Evolutionary conservation across 2,888 invertebrate species (phyloP).

Genomic region (Dolomedes plantarius): DNA sequence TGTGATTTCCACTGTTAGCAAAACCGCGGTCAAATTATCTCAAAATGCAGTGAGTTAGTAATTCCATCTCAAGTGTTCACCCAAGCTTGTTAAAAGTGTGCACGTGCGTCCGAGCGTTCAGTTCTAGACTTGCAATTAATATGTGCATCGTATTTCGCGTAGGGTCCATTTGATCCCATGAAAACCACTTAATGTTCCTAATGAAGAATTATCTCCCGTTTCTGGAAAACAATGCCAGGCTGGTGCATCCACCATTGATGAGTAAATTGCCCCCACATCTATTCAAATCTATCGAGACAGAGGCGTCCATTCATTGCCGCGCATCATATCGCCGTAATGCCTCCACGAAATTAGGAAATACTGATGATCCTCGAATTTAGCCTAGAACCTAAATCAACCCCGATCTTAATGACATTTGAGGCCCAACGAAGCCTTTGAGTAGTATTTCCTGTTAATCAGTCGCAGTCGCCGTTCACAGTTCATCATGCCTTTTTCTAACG

Average conservation of each 20-base stretch:
- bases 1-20: background rate
- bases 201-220: constrained; percentile 16
- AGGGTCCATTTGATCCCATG: background rate
- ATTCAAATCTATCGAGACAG: constrained; percentile 47
- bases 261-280: constrained; percentile 40
- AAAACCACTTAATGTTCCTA: constrained; percentile 10
- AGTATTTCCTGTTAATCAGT: constrained; percentile 71
- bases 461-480: constrained; percentile 60
- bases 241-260: constrained; percentile 11
- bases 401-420: constrained; percentile 62
- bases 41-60: background rate
- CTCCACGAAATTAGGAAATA: constrained; percentile 68
- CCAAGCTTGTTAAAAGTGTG: background rate
- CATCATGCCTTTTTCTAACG: constrained; percentile 61
- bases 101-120: background rate
- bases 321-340: constrained; percentile 58
- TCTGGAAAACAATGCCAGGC: constrained; percentile 11
- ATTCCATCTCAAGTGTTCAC: background rate
- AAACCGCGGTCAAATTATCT: background rate
- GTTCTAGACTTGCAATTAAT: background rate
- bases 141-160: background rate
- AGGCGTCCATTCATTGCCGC: constrained; percentile 6
- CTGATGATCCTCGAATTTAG: constrained; percentile 58
- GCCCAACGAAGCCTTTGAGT: constrained; percentile 54
- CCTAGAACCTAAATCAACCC: constrained; percentile 57